A percentile compares a stretch with the other conserved stretches of the same genome.
Evolutionary conservation across 2,888 invertebrate genomes (phyloP).

Genomic region (Nematopogon swammerdamellus): DNA sequence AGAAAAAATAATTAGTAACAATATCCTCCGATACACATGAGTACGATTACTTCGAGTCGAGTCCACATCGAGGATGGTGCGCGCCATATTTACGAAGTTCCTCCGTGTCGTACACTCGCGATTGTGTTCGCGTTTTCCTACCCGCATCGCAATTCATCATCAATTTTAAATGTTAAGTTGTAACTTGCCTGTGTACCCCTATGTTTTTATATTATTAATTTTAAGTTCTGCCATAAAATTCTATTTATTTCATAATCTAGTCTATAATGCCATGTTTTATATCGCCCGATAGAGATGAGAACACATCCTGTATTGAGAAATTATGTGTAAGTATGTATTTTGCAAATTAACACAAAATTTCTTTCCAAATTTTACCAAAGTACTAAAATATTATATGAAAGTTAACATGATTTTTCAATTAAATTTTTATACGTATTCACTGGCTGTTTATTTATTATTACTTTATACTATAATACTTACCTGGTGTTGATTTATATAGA

Average conservation of each 20-base stretch:
- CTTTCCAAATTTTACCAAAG: not conserved
- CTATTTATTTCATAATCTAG: not conserved
- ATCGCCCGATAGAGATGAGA: not conserved
- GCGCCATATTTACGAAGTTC: not conserved
- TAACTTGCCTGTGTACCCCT: not conserved
- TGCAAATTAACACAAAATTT: not conserved
- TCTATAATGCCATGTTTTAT: not conserved
- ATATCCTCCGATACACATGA: too few species aligned
- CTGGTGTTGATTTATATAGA: too few species aligned
- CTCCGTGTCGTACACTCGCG: not conserved
- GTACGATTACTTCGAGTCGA: not conserved
- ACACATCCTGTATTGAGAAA: too few species aligned
- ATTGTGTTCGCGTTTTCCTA: not conserved
- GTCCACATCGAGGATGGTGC: not conserved
- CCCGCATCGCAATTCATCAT: not conserved
- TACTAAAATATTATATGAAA: not conserved
- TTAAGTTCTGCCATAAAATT: not conserved
- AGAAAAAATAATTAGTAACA: conserved; percentile 18
- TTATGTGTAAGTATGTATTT: not conserved
- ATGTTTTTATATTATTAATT: not conserved
- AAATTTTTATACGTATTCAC: not conserved
- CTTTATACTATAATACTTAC: too few species aligned
- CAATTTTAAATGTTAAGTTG: not conserved
- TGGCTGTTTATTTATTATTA: too few species aligned
- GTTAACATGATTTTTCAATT: not conserved